Evolutionary conservation across 2,888 invertebrate species (phyloP), one percentile per base, ranked within the genome.

Genomic region (Drosophila rellima): DNA sequence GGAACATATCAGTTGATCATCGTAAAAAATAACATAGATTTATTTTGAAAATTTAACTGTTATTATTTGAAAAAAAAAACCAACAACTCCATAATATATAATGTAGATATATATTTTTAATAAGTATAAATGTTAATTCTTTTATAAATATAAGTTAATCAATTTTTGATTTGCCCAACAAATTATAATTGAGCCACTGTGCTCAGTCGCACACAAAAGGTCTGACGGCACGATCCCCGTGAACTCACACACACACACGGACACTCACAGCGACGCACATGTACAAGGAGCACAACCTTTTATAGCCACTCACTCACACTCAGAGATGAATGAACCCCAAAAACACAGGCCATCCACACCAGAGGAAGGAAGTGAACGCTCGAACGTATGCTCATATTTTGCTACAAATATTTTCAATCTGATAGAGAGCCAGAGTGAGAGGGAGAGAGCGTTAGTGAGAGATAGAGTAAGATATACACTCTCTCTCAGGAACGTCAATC

Each of bases 301-400:
- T 66, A 63, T 35, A 64, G 54, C 62, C 65, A 76, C 76, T 78
- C 73, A 72, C 81, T 80, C 70, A 75, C 65, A 67, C 75, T 74
- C 57, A 4, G 15, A 17, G 40, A 29, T 11, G 10, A 26, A 55
- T 64, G 61, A 78, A 76, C 82, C 82, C 80, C 78, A 51, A 70
- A 80, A 76, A 54, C 60, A 65, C 35, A 61, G 54, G 29, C 17
- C 42, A 55, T 40, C 7, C 33, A 29, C 20, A 55, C 31, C 33
- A 48, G 64, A 67, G 78, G 63, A 62, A 72, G 82, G 82, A 83
- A 83, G 63, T 55, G 54, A 80, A 65, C 86, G 82, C 79, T 86
- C 67, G 79, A 85, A 77, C 86, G 82, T 86, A 84, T 86, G 86
- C 80, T 86, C 80, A 74, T 70, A 85, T 84, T 86, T 86, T 74